Conservation (phyloP, 2,888 invertebrate species). For the Globia sparganii region DNA sequence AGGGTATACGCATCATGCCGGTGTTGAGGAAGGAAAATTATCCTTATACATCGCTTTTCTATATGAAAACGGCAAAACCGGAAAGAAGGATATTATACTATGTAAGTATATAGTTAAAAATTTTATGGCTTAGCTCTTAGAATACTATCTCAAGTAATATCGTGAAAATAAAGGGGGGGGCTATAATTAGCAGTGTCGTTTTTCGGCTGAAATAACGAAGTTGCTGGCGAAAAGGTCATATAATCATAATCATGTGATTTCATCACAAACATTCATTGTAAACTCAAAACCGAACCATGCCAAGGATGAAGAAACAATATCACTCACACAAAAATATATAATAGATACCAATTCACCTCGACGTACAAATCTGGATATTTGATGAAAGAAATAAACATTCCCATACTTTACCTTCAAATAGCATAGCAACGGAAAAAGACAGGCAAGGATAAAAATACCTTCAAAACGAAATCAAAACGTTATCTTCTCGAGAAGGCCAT, state of each 20-base stretch:
- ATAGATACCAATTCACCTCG: neutral
- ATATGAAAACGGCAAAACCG: neutral
- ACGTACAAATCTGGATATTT: neutral
- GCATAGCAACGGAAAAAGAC: neutral
- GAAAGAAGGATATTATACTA: neutral
- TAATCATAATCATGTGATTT: neutral
- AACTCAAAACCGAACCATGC: too few species aligned
- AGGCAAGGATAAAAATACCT: neutral
- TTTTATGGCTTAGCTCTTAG: neutral
- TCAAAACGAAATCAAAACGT: slow-evolving; percentile 17
- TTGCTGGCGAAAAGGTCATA: neutral
- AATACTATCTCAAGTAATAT: too few species aligned
- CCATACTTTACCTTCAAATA: neutral
- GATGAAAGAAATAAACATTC: neutral
- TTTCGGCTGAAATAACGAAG: neutral
- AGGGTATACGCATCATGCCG: neutral
- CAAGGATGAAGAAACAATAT: neutral
- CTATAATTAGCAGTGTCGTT: neutral
- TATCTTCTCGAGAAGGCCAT: slow-evolving; percentile 6
- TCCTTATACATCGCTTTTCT: neutral
- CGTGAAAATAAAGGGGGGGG: too few species aligned
- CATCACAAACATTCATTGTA: neutral
- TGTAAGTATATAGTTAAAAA: too few species aligned
- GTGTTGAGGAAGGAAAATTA: neutral
- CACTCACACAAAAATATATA: neutral